These are phyloP conservation scores for Pachliopta kotzebuea DNA, from an alignment of 2,888 invertebrate genomes.

Conservation along the genomic window DNA sequence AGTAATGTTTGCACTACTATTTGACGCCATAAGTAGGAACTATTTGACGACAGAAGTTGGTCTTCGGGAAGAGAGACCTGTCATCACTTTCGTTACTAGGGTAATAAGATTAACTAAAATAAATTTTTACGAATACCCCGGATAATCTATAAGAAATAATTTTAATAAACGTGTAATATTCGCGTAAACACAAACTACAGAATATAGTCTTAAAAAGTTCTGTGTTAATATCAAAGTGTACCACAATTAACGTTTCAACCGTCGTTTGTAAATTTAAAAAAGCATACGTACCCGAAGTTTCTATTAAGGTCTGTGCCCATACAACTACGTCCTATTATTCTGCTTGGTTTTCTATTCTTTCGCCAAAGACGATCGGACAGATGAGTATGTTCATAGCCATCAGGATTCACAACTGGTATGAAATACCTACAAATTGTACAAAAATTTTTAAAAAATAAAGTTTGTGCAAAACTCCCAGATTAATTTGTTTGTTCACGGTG, in stretches of 20 bases:
- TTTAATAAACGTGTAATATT: too few species aligned
- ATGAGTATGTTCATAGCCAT: conserved; percentile 94
- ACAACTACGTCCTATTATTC: conserved; percentile 72
- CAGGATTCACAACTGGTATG: conserved; percentile 89
- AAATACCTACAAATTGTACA: conserved; percentile 79
- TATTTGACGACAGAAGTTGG: too few species aligned
- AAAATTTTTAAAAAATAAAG: not conserved
- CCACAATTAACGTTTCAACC: too few species aligned
- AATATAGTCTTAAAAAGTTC: too few species aligned
- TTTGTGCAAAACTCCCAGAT: not conserved
- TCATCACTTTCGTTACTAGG: not conserved
- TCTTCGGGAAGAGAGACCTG: too few species aligned
- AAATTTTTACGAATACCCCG: too few species aligned
- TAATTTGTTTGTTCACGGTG: too few species aligned
- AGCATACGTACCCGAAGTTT: conserved; percentile 84
- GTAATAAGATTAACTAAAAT: not conserved
- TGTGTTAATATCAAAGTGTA: too few species aligned
- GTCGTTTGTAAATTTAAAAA: not conserved
- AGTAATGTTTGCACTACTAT: too few species aligned
- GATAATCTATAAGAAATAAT: too few species aligned
- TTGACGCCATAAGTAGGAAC: too few species aligned
- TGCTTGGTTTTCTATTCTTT: conserved; percentile 84
- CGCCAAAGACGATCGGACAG: conserved; percentile 90
- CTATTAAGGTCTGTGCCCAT: conserved; percentile 91
- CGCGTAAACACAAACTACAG: too few species aligned